These are phyloP conservation scores for Lissocephala sabroskyi DNA, from an alignment of 2,888 invertebrate genomes.

Conservation along the genomic window DNA sequence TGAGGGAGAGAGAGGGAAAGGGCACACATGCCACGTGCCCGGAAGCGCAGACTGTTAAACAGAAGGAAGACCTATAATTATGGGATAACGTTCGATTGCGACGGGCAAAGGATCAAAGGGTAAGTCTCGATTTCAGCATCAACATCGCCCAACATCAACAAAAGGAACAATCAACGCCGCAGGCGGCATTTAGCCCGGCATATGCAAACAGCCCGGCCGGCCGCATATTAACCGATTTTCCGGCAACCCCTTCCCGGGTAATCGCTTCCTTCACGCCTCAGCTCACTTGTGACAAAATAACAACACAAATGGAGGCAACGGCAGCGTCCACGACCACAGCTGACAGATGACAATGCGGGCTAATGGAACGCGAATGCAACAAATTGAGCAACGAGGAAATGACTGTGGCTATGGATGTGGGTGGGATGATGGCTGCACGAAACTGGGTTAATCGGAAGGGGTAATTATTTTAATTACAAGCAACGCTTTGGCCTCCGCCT, in stretches of 20 bases:
- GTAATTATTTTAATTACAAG: conserved; percentile 66
- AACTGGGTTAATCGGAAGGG: conserved; percentile 62
- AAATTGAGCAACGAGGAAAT: conserved; percentile 60
- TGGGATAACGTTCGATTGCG: conserved; percentile 68
- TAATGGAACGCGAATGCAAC: conserved; percentile 58
- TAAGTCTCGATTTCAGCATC: conserved; percentile 54
- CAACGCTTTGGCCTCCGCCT: conserved; percentile 22
- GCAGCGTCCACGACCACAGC: conserved; percentile 13
- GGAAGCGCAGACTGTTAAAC: conserved; percentile 29
- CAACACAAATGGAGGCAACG: conserved; percentile 20
- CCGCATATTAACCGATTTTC: too few species aligned
- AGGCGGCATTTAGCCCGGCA: conserved; percentile 34
- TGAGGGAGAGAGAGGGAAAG: too few species aligned
- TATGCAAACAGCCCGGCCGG: conserved; percentile 38
- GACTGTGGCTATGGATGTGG: too few species aligned
- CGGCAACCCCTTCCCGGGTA: conserved; percentile 33
- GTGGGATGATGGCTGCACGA: conserved; percentile 10
- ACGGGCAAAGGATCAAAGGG: conserved; percentile 53
- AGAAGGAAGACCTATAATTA: conserved; percentile 68
- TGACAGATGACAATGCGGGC: conserved; percentile 43
- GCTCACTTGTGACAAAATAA: conserved; percentile 67
- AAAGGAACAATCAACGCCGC: conserved; percentile 66
- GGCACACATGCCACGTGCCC: conserved; percentile 44
- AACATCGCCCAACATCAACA: conserved; percentile 31
- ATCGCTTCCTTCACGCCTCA: conserved; percentile 59